Evolutionary conservation across 2,888 invertebrate species (phyloP).

Genomic region (Megaustenia siamemsis): DNA sequence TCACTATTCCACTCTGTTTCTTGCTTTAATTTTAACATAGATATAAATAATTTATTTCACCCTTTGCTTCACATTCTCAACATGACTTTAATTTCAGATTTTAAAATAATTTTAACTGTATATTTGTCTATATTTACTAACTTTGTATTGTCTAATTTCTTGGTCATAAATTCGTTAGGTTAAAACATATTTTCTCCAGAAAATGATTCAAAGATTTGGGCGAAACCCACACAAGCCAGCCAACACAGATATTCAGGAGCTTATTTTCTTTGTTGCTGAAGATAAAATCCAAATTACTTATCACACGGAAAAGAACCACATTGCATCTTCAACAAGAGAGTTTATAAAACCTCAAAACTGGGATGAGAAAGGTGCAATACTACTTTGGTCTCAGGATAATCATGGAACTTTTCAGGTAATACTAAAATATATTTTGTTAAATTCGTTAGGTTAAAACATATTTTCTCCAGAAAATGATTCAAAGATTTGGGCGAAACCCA

Average conservation of each 20-base stretch:
- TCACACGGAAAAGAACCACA: constrained; percentile 78
- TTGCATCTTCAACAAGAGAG: constrained; percentile 79
- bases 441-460: neutral
- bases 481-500: constrained; percentile 75
- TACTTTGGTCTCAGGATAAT: constrained; percentile 76
- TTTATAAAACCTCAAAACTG: constrained; percentile 78
- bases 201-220: constrained; percentile 78
- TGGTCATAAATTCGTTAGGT: too few species aligned
- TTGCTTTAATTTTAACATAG: too few species aligned
- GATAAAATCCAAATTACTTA: constrained; percentile 79
- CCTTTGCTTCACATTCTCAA: too few species aligned
- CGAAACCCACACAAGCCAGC: constrained; percentile 74
- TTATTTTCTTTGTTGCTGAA: constrained; percentile 76
- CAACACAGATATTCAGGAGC: constrained; percentile 78
- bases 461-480: constrained; percentile 76
- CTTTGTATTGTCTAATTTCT: too few species aligned
- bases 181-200: constrained; percentile 64
- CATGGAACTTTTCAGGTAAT: constrained; percentile 78
- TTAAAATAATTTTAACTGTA: too few species aligned
- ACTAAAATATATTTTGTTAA: neutral
- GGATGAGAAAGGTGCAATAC: constrained; percentile 78
- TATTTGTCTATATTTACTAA: too few species aligned
- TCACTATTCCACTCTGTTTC: too few species aligned
- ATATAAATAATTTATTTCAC: too few species aligned
- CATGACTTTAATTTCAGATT: too few species aligned